Base-by-base conservation (phyloP, 2,888 invertebrate genomes). In the Helicoverpa assulta region DNA sequence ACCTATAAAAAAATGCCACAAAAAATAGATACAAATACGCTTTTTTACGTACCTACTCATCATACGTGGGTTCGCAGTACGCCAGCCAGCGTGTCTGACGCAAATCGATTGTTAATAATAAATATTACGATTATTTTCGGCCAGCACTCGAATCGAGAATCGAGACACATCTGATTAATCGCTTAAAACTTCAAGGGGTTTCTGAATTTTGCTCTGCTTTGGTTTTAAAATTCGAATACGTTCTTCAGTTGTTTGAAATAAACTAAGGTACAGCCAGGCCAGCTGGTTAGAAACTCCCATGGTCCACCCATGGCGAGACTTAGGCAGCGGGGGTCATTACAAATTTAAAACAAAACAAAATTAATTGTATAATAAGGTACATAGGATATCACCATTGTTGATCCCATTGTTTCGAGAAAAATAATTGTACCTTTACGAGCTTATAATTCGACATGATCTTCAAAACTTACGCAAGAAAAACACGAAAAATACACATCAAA, bases 81-180 rank as follows among this genome's bases (percentile, higher is more conserved):
- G 67, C 74, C 67, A 85, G 87, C 83, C 86, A 83, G 84, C 81
- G 76, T 82, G 80, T 82, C 84, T 86, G 86, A 89, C 89, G 87
- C 79, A 87, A 81, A 83, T 73, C 70, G 56, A 69, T 76, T 82
- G 82, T 61, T 71, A 84, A 85, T 86, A 88, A 85, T 86, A 88
- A 84, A 85, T 86, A 84, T 80, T 33, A 73, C 78, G 82, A 70
- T 73, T 86, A 87, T 88, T 86, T 88, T 85, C 66, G 78, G 84
- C 21, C 65, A 60, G 43, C 67, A 18, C 55, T 50, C 8, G 21
- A 50, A 60, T 75, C 43, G 73, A 66, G 26, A 53, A 60, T 75
- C 43, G 73, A 66, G 75, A 75, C 73, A 69, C 68, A 72, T 80
- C 66, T 69, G 74, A 80, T 77, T 50, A 64, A 69, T 66, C 71